Base-by-base conservation (phyloP, 1,140 invertebrate genomes). In the Philaenus spumarius region DNA sequence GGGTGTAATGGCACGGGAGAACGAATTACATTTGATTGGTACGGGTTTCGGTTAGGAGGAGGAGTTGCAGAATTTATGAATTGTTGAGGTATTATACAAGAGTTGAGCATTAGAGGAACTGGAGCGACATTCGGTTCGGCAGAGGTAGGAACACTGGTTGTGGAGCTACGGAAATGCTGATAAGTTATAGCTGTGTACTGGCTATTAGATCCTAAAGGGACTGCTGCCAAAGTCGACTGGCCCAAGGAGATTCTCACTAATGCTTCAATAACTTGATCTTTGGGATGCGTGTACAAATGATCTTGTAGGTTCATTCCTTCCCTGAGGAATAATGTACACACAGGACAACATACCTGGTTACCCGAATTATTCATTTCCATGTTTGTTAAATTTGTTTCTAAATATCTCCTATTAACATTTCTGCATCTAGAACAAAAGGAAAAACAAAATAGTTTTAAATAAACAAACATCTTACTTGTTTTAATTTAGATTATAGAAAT, bases 201-300 rank as follows among this genome's bases (percentile, higher is more conserved):
- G 45, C 30, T 47, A 15, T 57, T 57, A 23, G 34, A 24, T 45
- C n/a, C 14, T 42, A 2, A 9, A 9, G 39, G 12, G 51, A n/a
- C 22, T 53, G 24, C 60, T 40, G 19, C 12, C 40, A 19, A n/a
- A 59, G 37, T 51, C 11, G 17, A 22, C 6, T n/a, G 35, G 15
- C 30, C 17, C 42, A 12, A 70, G 73, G 61, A 69, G 65, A 77
- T 66, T 64, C 79, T 75, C 26, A 85, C 80, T 43, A 91, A 73
- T n/a, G 89, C 89, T 67, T 85, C 85, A 61, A 90, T 90, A 23
- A 92, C 86, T 70, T 89, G 86, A 67, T 90, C 87, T 69, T 90
- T 90, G 20, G 89, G 87, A 77, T 90, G 88, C 6, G 86, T 90
- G 66, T 87, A 82, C 68, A 92, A 77, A 72, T 90, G 88, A 59